Percentiles rank a stretch among this genome's conserved stretches.
Conservation (phyloP, 2,888 invertebrate genomes). For the Synanthedon andrenaeformis region DNA sequence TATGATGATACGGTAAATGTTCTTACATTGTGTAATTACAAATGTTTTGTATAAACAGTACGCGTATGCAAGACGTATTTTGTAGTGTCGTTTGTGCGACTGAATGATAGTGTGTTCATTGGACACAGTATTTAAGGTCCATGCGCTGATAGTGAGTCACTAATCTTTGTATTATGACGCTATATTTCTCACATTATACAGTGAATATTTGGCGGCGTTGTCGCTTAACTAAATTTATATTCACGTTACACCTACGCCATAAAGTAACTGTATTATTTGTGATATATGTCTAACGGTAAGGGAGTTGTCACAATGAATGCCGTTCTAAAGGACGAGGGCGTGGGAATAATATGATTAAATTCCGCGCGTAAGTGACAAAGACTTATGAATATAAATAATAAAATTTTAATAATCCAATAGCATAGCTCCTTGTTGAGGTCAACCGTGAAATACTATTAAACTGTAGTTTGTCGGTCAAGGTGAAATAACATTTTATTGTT, state of each 20-base stretch:
- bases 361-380: conserved; percentile 9
- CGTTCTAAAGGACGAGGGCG: conserved; percentile 6
- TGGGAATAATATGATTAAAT: conserved; percentile 20
- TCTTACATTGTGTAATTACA: conserved; percentile 9
- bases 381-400: not conserved
- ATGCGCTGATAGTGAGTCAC: too few relatives aligned
- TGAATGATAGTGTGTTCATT: too few relatives aligned
- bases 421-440: not conserved
- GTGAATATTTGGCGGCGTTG: conserved; percentile 19
- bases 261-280: not conserved
- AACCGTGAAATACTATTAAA: not conserved
- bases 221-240: not conserved
- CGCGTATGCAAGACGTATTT: too few relatives aligned
- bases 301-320: not conserved
- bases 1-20: conserved; percentile 13
- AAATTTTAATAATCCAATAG: not conserved
- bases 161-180: conserved; percentile 3
- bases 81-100: too few relatives aligned
- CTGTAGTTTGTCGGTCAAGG: too few relatives aligned
- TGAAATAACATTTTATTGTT: too few relatives aligned
- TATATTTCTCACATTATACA: not conserved
- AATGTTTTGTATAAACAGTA: too few relatives aligned
- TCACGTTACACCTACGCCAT: not conserved
- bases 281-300: not conserved
- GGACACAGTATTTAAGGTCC: too few relatives aligned